phyloP scores from a whole-genome alignment of 2,113 vertebrate species.

The Cheilinus undulatus region DNA sequence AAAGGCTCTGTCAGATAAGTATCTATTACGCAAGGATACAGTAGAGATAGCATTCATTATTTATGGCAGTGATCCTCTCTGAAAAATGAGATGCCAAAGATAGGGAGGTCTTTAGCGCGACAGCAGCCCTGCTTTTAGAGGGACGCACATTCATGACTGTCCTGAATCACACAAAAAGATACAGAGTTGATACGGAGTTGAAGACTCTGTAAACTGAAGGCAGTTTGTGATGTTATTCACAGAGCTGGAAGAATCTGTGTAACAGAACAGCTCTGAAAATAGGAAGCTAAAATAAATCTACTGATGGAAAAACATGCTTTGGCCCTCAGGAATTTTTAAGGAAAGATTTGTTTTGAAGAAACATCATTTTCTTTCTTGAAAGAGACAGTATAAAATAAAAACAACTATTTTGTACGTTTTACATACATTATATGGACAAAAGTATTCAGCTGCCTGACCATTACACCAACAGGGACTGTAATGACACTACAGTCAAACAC shows the following conservation, averaged over 20 bases:
- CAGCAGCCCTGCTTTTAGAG: constrained; percentile 23
- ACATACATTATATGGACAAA: too few species aligned
- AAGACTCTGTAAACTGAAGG: neutral
- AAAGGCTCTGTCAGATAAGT: constrained; percentile 54
- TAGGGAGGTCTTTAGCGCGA: constrained; percentile 38
- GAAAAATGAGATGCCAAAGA: constrained; percentile 66
- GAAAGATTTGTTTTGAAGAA: neutral
- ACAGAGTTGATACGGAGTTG: too few species aligned
- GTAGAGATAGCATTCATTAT: constrained; percentile 72
- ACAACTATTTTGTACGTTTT: too few species aligned
- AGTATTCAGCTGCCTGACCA: too few species aligned
- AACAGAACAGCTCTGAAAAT: constrained; percentile 22
- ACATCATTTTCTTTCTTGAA: neutral
- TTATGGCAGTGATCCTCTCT: constrained; percentile 58
- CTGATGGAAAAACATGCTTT: constrained; percentile 1
- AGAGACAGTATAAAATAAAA: too few species aligned
- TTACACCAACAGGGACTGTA: too few species aligned
- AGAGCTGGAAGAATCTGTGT: constrained; percentile 16
- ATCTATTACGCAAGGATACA: constrained; percentile 68
- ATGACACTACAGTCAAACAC: too few species aligned
- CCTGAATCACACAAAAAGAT: neutral
- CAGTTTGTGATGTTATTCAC: constrained; percentile 4
- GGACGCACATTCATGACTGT: constrained; percentile 6
- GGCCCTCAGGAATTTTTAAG: too few species aligned
- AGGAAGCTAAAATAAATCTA: constrained; percentile 12